A percentile compares a stretch with the other conserved stretches of the same genome.
Conservation (phyloP, 2,797 vertebrate species). For the Pseudochirops corinnae region DNA sequence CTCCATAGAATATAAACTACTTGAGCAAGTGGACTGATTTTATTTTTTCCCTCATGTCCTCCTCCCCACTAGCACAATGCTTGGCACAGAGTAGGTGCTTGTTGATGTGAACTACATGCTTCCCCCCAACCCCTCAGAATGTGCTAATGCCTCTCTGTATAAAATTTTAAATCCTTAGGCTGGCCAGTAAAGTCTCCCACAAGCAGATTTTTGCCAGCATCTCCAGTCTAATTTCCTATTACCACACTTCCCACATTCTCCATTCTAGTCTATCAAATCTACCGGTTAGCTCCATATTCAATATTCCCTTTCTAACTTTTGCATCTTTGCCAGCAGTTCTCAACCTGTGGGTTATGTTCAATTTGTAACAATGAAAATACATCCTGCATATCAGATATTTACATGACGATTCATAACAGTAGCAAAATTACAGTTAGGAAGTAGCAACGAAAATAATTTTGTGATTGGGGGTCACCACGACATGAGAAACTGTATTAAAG, state of each 20-base stretch:
- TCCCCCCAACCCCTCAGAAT: neutral
- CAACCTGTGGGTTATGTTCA: no score
- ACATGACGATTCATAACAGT: no score
- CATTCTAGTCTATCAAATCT: neutral
- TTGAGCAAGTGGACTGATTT: neutral
- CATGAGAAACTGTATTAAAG: no score
- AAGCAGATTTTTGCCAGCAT: neutral
- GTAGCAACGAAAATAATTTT: no score
- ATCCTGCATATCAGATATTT: no score
- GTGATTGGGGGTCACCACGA: no score
- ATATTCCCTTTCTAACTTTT: neutral
- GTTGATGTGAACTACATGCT: neutral
- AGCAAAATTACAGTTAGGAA: no score
- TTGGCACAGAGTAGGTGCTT: neutral
- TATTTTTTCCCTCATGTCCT: neutral
- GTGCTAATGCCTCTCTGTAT: neutral
- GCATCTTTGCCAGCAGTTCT: neutral
- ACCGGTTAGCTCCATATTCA: neutral
- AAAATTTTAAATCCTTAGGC: neutral
- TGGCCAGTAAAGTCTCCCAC: neutral
- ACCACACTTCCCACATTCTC: neutral
- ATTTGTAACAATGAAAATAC: no score
- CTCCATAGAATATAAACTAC: neutral
- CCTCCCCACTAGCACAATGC: neutral
- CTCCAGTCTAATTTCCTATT: neutral